Percentiles rank a stretch among this genome's conserved stretches.
phyloP scores from a whole-genome alignment of 2,797 vertebrate genomes.

The Atherinosoma microstoma region DNA sequence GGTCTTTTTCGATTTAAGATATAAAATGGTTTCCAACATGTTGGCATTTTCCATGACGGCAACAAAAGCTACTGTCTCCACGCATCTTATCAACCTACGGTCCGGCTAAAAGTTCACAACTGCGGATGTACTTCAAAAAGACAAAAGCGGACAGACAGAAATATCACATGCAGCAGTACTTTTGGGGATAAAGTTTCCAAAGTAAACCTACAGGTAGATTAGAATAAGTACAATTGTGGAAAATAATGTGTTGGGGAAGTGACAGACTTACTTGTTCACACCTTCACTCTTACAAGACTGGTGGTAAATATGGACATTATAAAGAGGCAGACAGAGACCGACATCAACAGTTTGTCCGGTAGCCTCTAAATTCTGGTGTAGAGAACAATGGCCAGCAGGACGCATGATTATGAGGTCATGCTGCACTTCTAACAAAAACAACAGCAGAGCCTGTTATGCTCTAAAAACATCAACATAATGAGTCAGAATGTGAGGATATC shows the following conservation, averaged over 20 bases:
- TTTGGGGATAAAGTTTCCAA: slow-evolving; percentile 2
- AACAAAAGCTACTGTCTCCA: slow-evolving; percentile 65
- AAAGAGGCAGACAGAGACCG: neutral
- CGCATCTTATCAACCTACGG: slow-evolving; percentile 51
- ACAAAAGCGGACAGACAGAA: slow-evolving; percentile 23
- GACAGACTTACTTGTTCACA: slow-evolving; percentile 20
- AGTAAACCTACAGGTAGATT: neutral
- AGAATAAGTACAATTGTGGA: neutral
- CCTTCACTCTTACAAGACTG: neutral
- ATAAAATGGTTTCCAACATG: slow-evolving; percentile 60
- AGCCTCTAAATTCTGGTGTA: slow-evolving; percentile 27
- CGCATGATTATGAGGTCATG: slow-evolving; percentile 59
- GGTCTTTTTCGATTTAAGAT: slow-evolving; percentile 61
- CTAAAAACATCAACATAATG: slow-evolving; percentile 35
- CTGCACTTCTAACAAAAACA: slow-evolving; percentile 22
- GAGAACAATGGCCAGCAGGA: slow-evolving; percentile 62
- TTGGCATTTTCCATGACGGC: slow-evolving; percentile 55
- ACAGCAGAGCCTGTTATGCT: slow-evolving; percentile 39
- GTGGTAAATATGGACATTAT: slow-evolving; percentile 45
- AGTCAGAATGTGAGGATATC: slow-evolving; percentile 46
- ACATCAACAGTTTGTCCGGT: slow-evolving; percentile 35
- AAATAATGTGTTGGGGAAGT: neutral
- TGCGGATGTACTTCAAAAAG: slow-evolving; percentile 17
- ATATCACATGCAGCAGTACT: slow-evolving; percentile 12
- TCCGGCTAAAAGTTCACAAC: slow-evolving; percentile 26